A percentile compares a stretch with the other conserved stretches of the same genome.
Evolutionary conservation across 2,888 invertebrate species (phyloP).

Genomic region (Phorcus lineatus): DNA sequence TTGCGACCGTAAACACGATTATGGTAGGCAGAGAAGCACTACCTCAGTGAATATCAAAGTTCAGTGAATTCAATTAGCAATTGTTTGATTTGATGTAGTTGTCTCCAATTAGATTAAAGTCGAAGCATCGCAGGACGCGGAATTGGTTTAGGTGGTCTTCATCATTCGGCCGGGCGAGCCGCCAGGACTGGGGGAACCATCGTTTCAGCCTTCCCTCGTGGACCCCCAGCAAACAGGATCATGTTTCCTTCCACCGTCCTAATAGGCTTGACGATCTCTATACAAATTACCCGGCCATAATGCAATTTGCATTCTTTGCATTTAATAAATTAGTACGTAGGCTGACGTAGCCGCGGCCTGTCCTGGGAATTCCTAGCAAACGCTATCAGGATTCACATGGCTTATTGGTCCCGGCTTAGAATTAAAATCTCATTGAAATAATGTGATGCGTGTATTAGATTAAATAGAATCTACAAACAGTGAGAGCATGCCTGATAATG

Average conservation of each 20-base stretch:
- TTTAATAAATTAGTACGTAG: conserved; percentile 63
- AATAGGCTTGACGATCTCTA: conserved; percentile 53
- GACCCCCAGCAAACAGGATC: conserved; percentile 37
- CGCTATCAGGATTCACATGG: conserved; percentile 35
- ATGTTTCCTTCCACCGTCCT: conserved; percentile 36
- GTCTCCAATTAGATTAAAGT: conserved; percentile 54
- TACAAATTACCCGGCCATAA: conserved; percentile 59
- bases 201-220: conserved; percentile 31
- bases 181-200: conserved; percentile 18
- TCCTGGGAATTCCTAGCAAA: conserved; percentile 45
- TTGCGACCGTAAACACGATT: conserved; percentile 23
- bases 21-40: conserved; percentile 9
- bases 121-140: conserved; percentile 25
- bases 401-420: conserved; percentile 42
- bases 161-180: conserved; percentile 21
- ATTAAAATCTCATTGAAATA: conserved; percentile 57
- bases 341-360: conserved; percentile 40
- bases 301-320: conserved; percentile 62
- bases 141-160: conserved; percentile 25
- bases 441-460: conserved; percentile 58
- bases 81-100: conserved; percentile 56
- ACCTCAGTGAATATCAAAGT: conserved; percentile 46
- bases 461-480: conserved; percentile 47
- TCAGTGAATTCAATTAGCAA: conserved; percentile 53
- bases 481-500: conserved; percentile 37